Evolutionary conservation across 1,140 invertebrate genomes (phyloP).

Genomic region (Danaus melanippus): DNA sequence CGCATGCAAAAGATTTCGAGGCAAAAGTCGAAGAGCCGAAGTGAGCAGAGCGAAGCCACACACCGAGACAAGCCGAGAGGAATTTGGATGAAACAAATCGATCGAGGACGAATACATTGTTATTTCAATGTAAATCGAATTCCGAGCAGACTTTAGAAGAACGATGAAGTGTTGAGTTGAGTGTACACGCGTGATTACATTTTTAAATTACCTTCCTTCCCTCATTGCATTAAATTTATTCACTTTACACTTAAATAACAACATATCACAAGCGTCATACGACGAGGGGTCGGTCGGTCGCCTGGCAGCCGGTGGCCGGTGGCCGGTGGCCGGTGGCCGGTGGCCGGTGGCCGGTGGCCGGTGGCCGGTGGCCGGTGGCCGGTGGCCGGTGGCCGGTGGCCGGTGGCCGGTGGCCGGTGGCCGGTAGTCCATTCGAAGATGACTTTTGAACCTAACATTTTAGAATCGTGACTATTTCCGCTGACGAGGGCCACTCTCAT

Average conservation of each 20-base stretch:
- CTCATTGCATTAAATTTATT: constrained; percentile 46
- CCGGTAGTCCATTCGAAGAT: constrained; percentile 23
- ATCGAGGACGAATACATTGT: constrained; percentile 55
- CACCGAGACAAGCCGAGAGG: constrained; percentile 41
- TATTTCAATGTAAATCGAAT: constrained; percentile 60
- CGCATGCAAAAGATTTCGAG: constrained; percentile 70
- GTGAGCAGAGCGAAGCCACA: constrained; percentile 37
- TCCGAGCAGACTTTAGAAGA: constrained; percentile 26
- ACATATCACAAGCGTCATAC: constrained; percentile 68
- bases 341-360: too few relatives aligned
- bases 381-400: too few relatives aligned
- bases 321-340: too few relatives aligned
- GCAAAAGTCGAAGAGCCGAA: constrained; percentile 50
- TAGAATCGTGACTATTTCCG: constrained; percentile 10
- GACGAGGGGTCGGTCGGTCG: constrained; percentile 3
- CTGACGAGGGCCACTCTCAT: constrained; percentile 42
- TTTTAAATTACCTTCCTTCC: constrained; percentile 41
- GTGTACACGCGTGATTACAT: constrained; percentile 54
- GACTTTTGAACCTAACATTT: constrained; percentile 61
- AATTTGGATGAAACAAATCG: constrained; percentile 69
- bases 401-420: constrained; percentile 20
- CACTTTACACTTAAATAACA: constrained; percentile 70
- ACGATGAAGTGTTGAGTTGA: constrained; percentile 24
- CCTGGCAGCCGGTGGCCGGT: constrained; percentile 25
- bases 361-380: too few relatives aligned